phyloP scores from a whole-genome alignment of 2,797 vertebrate genomes.

The Crypturellus tataupa region DNA sequence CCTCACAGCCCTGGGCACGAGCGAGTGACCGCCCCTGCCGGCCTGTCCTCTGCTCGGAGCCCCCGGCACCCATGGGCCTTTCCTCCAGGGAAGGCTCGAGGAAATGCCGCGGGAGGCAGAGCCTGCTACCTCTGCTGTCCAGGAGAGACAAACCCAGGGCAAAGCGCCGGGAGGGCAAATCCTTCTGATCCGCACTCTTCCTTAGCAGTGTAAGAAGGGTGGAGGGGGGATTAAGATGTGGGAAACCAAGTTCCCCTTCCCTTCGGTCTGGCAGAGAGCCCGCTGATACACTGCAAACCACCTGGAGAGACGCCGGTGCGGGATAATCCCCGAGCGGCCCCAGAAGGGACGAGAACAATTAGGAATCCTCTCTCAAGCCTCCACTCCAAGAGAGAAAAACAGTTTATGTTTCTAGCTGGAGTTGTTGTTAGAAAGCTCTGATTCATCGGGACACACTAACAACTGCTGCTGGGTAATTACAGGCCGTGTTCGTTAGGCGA shows the following conservation, averaged over 20 bases:
- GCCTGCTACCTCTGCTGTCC: not conserved
- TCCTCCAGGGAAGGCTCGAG: not conserved
- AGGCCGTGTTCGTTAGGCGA: not conserved
- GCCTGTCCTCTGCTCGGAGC: not conserved
- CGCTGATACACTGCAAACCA: slow-evolving; percentile 38
- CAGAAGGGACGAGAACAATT: slow-evolving; percentile 61
- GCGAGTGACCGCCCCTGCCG: not conserved
- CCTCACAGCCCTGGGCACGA: not conserved
- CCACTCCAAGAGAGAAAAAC: slow-evolving; percentile 71
- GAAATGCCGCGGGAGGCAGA: slow-evolving; percentile 26
- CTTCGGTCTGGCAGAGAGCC: slow-evolving; percentile 49
- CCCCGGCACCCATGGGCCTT: not conserved
- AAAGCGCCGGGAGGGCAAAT: slow-evolving; percentile 42
- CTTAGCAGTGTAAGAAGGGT: slow-evolving; percentile 54
- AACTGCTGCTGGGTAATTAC: slow-evolving; percentile 36
- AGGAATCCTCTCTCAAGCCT: slow-evolving; percentile 64
- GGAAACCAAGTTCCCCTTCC: slow-evolving; percentile 38
- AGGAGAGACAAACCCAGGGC: slow-evolving; percentile 14
- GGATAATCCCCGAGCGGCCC: slow-evolving; percentile 61
- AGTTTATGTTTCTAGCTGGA: slow-evolving; percentile 56
- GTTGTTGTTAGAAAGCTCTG: slow-evolving; percentile 71
- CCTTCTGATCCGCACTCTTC: slow-evolving; percentile 57
- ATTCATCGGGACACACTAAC: slow-evolving; percentile 70
- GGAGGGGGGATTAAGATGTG: slow-evolving; percentile 28
- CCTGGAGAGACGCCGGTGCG: slow-evolving; percentile 45